A percentile compares a stretch with the other conserved stretches of the same genome.
Conservation (phyloP, 2,113 vertebrate species). For the Cyprinodon tularosa region DNA sequence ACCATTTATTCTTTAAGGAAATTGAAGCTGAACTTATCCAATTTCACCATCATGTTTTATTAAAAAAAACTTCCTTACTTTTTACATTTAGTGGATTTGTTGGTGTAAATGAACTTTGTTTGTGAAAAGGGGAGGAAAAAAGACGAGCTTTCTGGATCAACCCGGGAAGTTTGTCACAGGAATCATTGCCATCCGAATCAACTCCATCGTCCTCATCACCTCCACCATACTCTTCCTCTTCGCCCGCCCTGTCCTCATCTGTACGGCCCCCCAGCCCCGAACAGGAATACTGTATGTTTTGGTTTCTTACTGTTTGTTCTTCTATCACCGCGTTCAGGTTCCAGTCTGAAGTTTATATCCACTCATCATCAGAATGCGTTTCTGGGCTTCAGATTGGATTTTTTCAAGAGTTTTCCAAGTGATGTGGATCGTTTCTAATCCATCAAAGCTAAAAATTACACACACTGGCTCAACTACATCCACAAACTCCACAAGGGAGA, state of each 20-base stretch:
- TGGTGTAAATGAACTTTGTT: slow-evolving; percentile 3
- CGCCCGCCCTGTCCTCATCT: slow-evolving; percentile 64
- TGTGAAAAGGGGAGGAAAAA: slow-evolving; percentile 88
- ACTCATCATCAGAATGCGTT: neutral
- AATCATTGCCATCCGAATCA: slow-evolving; percentile 63
- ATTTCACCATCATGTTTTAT: neutral
- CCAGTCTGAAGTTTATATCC: neutral
- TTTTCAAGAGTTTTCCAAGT: too few species aligned
- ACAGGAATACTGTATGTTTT: slow-evolving; percentile 68
- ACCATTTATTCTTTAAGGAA: neutral
- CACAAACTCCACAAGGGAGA: too few species aligned
- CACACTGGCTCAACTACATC: too few species aligned
- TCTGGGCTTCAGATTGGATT: too few species aligned
- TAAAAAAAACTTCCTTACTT: neutral
- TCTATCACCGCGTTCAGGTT: neutral
- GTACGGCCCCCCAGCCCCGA: slow-evolving; percentile 82
- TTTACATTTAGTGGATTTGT: neutral
- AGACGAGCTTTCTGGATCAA: slow-evolving; percentile 94
- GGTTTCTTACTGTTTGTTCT: neutral
- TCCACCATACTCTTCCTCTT: slow-evolving; percentile 70
- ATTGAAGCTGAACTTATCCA: neutral
- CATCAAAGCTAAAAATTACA: too few species aligned
- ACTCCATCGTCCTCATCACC: slow-evolving; percentile 50
- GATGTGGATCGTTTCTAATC: too few species aligned
- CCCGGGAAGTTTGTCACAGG: slow-evolving; percentile 78